phyloP scores from a whole-genome alignment of 2,797 vertebrate species.

The Sciurus vulgaris region DNA sequence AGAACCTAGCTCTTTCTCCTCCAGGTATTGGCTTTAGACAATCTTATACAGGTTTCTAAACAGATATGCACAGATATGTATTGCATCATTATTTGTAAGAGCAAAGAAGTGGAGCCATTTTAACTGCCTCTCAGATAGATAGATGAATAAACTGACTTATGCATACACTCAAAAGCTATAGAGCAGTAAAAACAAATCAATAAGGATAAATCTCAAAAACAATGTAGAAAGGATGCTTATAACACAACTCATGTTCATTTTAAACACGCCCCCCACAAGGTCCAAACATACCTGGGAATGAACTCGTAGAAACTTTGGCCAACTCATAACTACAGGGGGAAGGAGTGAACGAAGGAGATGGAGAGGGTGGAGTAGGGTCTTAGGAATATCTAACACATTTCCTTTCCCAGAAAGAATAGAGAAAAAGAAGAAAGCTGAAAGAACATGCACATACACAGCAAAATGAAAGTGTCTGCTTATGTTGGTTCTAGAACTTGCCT shows the following conservation, averaged over 20 bases:
- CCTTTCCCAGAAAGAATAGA: background rate
- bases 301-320: background rate
- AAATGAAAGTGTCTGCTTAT: background rate
- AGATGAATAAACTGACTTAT: background rate
- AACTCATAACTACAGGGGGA: background rate
- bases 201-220: background rate
- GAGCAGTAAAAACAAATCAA: background rate
- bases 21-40: background rate
- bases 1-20: background rate
- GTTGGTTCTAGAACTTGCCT: background rate
- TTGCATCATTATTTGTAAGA: background rate
- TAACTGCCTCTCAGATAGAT: background rate
- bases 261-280: background rate
- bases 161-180: background rate
- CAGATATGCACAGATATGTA: background rate
- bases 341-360: accelerated
- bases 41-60: background rate
- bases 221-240: background rate
- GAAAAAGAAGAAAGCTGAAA: background rate
- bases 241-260: background rate
- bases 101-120: background rate
- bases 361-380: accelerated
- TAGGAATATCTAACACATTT: background rate
- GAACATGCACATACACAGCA: background rate
- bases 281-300: background rate